Percentiles rank a stretch among this genome's conserved stretches.
Evolutionary conservation across 2,888 invertebrate species (phyloP).

Genomic region (Linyphia triangularis): DNA sequence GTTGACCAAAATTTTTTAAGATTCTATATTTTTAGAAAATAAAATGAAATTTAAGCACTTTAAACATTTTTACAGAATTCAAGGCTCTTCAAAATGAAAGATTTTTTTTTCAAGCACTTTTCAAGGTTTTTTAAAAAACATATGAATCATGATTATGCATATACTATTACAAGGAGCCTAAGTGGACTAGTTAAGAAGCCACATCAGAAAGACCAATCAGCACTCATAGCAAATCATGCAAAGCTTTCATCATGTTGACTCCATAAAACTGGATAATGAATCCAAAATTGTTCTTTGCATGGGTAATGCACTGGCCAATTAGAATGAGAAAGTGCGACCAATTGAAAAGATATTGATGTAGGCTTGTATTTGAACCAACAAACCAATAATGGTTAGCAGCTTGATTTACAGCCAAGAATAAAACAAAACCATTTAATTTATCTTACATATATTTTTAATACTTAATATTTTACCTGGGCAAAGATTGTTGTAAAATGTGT

Average conservation of each 20-base stretch:
- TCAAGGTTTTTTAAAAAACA: no score
- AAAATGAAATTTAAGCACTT: no score
- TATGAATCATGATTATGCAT: no score
- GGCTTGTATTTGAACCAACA: constrained; percentile 51
- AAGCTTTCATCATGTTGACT: constrained; percentile 10
- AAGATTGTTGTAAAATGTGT: no score
- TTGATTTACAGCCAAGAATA: background rate
- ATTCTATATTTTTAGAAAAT: no score
- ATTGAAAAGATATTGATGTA: constrained; percentile 15
- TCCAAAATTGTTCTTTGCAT: constrained; percentile 13
- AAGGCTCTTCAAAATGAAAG: no score
- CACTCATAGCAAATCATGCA: constrained; percentile 19
- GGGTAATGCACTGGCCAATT: constrained; percentile 49
- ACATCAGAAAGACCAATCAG: constrained; percentile 53
- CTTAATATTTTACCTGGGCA: no score
- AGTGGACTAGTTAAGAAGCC: no score
- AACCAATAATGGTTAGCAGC: background rate
- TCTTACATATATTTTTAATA: background rate
- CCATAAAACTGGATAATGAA: background rate
- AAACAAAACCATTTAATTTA: background rate
- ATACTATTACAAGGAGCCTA: no score
- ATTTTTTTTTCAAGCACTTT: no score
- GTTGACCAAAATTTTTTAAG: no score
- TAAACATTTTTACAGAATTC: no score
- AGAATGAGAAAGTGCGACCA: constrained; percentile 47